Conservation (phyloP, 2,888 invertebrate genomes). For the Cataglyphis cursor region DNA sequence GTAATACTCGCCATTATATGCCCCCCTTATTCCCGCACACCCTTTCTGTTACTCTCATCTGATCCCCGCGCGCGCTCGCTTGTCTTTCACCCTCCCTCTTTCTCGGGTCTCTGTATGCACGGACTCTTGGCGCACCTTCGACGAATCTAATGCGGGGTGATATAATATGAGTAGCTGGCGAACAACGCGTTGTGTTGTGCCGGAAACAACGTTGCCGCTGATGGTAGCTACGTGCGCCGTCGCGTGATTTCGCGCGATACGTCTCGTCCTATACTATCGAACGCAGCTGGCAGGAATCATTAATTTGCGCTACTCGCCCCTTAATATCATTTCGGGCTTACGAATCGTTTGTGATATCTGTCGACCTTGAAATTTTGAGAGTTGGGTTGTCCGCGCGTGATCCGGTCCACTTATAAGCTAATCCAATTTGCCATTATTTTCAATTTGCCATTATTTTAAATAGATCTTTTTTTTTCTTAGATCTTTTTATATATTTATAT, state of each 20-base stretch:
- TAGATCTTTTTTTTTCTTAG: not conserved
- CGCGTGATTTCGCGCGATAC: conserved; percentile 49
- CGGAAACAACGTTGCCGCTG: conserved; percentile 33
- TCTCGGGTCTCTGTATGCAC: conserved; percentile 8
- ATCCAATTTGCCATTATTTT: not conserved
- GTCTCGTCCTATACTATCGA: conserved; percentile 41
- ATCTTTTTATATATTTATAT: too few species aligned
- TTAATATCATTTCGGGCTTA: conserved; percentile 33
- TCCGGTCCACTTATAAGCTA: not conserved
- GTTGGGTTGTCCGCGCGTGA: not conserved
- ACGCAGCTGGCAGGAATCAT: conserved; percentile 43
- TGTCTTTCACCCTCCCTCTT: conserved; percentile 39
- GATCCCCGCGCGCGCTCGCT: conserved; percentile 45
- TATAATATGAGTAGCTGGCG: conserved; percentile 38
- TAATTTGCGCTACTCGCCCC: conserved; percentile 28
- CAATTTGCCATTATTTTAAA: not conserved
- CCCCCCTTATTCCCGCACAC: conserved; percentile 65
- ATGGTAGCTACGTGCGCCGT: conserved; percentile 16
- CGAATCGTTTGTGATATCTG: conserved; percentile 25
- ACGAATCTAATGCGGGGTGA: conserved; percentile 22
- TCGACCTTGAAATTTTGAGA: conserved; percentile 40
- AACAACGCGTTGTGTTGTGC: conserved; percentile 36
- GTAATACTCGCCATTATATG: conserved; percentile 83
- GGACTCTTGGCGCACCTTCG: conserved; percentile 36
- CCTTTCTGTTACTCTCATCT: conserved; percentile 52